These are phyloP conservation scores for Pseudolaguvia tuberculata DNA, from an alignment of 2,113 vertebrate species.

Conservation along the genomic window DNA sequence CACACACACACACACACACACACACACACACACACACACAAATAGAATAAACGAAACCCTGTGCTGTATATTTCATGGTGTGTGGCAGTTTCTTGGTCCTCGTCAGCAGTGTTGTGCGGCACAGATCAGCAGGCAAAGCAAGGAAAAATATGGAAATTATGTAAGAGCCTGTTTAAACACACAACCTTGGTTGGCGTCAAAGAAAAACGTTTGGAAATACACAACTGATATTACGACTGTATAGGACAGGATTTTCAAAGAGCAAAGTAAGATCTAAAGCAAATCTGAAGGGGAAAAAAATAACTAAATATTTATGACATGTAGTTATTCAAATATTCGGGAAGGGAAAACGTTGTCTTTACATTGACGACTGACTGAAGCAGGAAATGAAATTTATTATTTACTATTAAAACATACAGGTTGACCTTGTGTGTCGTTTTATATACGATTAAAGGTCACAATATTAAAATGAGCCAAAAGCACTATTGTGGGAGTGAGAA, in stretches of 20 bases:
- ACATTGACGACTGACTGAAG: background rate
- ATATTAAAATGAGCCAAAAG: too few relatives aligned
- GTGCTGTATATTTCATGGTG: too few relatives aligned
- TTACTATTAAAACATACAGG: background rate
- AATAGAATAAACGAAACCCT: background rate
- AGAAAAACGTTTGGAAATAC: background rate
- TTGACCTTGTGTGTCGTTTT: background rate
- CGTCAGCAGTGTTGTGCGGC: background rate
- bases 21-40: background rate
- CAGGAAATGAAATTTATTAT: background rate
- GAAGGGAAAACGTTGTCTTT: background rate
- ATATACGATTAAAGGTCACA: background rate
- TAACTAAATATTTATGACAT: too few relatives aligned
- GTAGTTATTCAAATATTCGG: too few relatives aligned
- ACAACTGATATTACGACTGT: too few relatives aligned
- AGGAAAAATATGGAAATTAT: background rate
- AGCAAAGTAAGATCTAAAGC: too few relatives aligned
- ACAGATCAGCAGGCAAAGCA: background rate
- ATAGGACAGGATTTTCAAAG: too few relatives aligned
- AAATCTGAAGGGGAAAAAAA: too few relatives aligned
- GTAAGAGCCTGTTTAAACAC: background rate
- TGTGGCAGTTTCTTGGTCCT: background rate
- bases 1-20: background rate
- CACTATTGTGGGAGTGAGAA: background rate
- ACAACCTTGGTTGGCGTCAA: background rate